Conservation (phyloP, 2,888 invertebrate genomes). For the Tortrix viridana region DNA sequence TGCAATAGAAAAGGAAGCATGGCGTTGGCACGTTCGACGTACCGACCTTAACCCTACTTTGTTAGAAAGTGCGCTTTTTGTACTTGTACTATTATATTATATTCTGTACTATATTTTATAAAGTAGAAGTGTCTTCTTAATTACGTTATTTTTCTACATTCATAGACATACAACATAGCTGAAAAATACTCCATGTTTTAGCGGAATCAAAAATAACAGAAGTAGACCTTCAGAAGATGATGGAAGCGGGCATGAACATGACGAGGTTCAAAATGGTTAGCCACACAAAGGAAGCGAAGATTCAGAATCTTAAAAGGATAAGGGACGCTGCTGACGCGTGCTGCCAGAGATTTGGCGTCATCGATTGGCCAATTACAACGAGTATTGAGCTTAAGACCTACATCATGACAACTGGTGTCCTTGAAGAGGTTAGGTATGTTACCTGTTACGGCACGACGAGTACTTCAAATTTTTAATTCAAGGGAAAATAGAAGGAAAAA, state of each 20-base stretch:
- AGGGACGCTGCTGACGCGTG: slow-evolving; percentile 72
- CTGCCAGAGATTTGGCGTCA: slow-evolving; percentile 79
- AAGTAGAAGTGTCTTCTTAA: no score
- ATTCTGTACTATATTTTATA: no score
- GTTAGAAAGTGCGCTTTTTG: no score
- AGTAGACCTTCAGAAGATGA: slow-evolving; percentile 72
- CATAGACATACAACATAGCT: no score
- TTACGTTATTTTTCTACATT: no score
- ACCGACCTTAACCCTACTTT: no score
- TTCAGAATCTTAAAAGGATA: slow-evolving; percentile 60
- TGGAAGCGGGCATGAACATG: slow-evolving; percentile 78
- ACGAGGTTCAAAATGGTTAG: slow-evolving; percentile 61
- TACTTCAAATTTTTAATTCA: no score
- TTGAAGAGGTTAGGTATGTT: slow-evolving; percentile 47
- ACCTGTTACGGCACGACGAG: no score
- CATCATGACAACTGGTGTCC: slow-evolving; percentile 89
- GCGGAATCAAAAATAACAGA: slow-evolving; percentile 52
- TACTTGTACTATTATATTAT: no score
- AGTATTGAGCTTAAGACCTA: slow-evolving; percentile 94
- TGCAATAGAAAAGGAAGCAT: no score
- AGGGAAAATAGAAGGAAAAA: no score
- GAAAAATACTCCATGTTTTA: slow-evolving; percentile 37
- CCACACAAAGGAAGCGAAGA: slow-evolving; percentile 55
- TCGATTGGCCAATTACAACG: slow-evolving; percentile 88
- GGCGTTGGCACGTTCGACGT: no score